Percentiles rank a stretch among this genome's conserved stretches.
phyloP scores from a whole-genome alignment of 2,888 invertebrate species.

The Acleris cristana region DNA sequence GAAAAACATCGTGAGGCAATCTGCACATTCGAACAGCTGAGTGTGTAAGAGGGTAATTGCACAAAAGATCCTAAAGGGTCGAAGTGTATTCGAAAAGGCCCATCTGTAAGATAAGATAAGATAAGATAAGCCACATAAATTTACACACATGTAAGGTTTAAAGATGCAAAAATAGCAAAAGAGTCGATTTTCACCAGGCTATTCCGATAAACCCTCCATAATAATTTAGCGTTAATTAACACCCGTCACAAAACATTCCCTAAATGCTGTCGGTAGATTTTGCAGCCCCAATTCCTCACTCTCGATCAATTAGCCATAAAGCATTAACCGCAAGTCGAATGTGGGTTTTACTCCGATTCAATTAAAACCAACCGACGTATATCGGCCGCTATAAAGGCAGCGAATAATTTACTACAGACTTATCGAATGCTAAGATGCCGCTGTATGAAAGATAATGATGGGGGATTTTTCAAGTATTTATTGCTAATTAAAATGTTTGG shows the following conservation, averaged over 20 bases:
- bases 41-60: no score
- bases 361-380: conserved; percentile 58
- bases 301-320: conserved; percentile 62
- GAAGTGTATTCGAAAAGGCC: no score
- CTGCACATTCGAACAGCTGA: no score
- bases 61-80: no score
- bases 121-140: no score
- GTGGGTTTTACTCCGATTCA: conserved; percentile 61
- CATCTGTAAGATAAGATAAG: no score
- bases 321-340: conserved; percentile 54
- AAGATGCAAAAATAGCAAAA: no score
- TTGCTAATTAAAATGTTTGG: conserved; percentile 55
- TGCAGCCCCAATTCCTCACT: conserved; percentile 43
- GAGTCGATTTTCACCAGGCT: no score
- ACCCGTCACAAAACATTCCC: conserved; percentile 5
- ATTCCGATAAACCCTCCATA: not conserved
- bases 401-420: conserved; percentile 52
- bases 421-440: conserved; percentile 37
- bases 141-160: no score
- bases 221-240: conserved; percentile 15
- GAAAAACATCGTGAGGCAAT: no score
- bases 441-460: conserved; percentile 26
- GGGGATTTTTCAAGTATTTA: conserved; percentile 40
- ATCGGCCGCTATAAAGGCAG: conserved; percentile 47
- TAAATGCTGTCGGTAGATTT: conserved; percentile 28